phyloP scores from a whole-genome alignment of 2,888 invertebrate species.

The Onthophagus sagittarius region DNA sequence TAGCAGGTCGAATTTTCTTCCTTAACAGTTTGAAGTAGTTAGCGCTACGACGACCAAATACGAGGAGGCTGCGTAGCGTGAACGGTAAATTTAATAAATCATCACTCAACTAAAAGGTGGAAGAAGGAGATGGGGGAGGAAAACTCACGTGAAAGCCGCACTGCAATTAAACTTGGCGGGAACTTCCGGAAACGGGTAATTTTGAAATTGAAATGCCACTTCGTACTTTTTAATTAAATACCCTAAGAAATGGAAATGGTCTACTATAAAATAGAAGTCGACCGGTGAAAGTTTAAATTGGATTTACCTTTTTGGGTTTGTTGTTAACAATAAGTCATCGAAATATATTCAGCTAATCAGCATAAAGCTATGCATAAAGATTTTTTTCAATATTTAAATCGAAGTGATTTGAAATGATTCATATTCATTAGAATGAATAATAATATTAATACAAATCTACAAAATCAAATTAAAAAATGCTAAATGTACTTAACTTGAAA shows the following conservation, averaged over 20 bases:
- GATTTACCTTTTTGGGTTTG: background rate
- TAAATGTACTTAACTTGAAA: too few relatives aligned
- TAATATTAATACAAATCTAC: too few relatives aligned
- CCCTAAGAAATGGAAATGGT: background rate
- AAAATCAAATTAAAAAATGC: too few relatives aligned
- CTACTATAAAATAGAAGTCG: background rate
- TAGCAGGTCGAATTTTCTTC: background rate
- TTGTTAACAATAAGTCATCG: background rate
- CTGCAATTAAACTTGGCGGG: background rate
- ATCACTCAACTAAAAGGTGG: background rate
- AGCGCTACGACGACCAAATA: background rate
- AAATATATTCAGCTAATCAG: too few relatives aligned
- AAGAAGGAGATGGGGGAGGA: background rate
- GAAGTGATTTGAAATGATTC: too few relatives aligned
- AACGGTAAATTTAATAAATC: background rate
- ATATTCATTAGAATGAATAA: too few relatives aligned
- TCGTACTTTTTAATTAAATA: background rate
- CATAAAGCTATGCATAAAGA: too few relatives aligned
- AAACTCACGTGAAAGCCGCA: background rate
- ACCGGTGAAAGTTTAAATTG: background rate
- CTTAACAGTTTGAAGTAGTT: background rate
- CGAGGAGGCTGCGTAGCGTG: background rate
- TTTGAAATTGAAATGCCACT: background rate
- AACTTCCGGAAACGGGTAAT: background rate
- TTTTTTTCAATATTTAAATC: too few relatives aligned